A percentile compares a stretch with the other conserved stretches of the same genome.
Conservation (phyloP, 2,797 vertebrate species). For the Lepilemur septentrionalis region DNA sequence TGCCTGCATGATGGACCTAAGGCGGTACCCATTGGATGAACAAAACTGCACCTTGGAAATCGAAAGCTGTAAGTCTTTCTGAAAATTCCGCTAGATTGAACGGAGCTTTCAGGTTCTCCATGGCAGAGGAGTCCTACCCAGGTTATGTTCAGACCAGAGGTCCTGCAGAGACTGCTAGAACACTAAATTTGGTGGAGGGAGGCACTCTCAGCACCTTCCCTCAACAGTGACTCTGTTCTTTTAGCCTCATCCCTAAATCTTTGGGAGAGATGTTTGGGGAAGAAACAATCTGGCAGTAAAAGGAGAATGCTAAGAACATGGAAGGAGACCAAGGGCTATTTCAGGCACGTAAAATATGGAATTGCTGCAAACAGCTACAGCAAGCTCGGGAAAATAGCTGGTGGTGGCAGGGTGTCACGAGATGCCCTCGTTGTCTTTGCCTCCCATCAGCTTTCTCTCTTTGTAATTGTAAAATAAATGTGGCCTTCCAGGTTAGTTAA, state of each 20-base stretch:
- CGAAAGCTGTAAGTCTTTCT: conserved; percentile 95
- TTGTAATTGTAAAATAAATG: conserved; percentile 63
- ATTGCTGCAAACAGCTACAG: neutral
- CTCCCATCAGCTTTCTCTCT: conserved; percentile 44
- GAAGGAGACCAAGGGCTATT: neutral
- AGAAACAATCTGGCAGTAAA: neutral
- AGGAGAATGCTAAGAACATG: neutral
- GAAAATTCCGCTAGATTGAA: conserved; percentile 60
- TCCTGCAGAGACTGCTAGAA: neutral
- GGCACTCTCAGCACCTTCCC: neutral
- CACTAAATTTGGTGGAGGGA: neutral
- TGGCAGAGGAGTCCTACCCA: neutral
- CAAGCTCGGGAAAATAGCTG: neutral
- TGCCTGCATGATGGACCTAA: conserved; percentile 98
- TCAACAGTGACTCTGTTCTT: neutral
- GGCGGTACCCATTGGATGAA: conserved; percentile 95
- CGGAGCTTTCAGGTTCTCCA: neutral
- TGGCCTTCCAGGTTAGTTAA: conserved; percentile 65
- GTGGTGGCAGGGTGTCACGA: neutral
- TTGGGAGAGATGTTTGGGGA: neutral
- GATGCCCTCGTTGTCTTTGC: conserved; percentile 45
- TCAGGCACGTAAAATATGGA: neutral
- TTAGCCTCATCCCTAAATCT: neutral
- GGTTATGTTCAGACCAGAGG: neutral
- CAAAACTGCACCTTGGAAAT: conserved; percentile 98